A percentile compares a stretch with the other conserved stretches of the same genome.
These are phyloP conservation scores for Cavia porcellus DNA, from an alignment of 2,113 vertebrate species.

Conservation along the genomic window DNA sequence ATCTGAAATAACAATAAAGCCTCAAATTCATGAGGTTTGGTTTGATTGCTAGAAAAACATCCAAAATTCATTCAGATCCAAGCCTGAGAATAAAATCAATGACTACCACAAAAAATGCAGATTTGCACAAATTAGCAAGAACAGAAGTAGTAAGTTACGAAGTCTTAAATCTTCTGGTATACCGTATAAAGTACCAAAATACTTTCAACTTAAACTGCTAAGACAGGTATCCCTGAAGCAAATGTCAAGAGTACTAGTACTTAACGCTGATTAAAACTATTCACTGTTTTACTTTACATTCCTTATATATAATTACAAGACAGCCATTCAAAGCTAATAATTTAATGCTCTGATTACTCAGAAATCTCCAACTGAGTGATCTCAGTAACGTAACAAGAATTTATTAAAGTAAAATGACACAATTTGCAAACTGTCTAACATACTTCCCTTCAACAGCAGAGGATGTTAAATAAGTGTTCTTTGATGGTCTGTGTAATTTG, in stretches of 20 bases:
- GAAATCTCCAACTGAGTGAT: not conserved
- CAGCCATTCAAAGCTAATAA: not conserved
- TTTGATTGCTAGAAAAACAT: not conserved
- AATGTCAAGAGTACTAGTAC: not conserved
- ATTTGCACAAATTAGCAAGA: not conserved
- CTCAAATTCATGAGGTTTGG: not conserved
- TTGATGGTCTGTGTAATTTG: not conserved
- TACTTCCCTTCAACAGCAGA: not conserved
- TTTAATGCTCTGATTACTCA: not conserved
- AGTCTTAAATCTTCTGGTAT: not conserved
- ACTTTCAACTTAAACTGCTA: not conserved
- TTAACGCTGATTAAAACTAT: not conserved
- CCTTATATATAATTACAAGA: not conserved
- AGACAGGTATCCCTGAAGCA: not conserved
- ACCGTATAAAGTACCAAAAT: not conserved
- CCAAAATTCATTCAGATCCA: conserved; percentile 25
- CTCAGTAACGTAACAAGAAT: not conserved
- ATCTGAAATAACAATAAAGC: not conserved
- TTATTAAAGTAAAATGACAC: not conserved
- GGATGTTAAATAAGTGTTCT: not conserved
- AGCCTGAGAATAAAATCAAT: not conserved
- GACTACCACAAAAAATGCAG: not conserved
- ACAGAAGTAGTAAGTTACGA: not conserved
- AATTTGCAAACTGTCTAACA: not conserved
- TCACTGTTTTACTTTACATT: not conserved